Evolutionary conservation across 2,888 invertebrate species (phyloP), one percentile per base, ranked within the genome.

Genomic region (Netelia virgata): DNA sequence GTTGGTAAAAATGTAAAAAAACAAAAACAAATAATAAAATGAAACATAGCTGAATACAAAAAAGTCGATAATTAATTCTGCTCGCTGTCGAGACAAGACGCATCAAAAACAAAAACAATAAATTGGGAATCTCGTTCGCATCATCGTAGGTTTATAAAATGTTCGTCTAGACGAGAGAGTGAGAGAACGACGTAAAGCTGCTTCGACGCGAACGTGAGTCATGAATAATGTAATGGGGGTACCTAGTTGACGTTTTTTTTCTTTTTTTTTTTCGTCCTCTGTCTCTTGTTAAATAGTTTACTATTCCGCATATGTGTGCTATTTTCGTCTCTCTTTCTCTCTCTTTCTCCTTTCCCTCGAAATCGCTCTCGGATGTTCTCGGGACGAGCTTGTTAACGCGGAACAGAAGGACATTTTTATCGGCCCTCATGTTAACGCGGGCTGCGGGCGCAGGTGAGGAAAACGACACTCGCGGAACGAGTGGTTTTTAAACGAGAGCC

Each of bases 361-460:
- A 61, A 70, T 80, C 75, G 78, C 76, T 80, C 80, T 75, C 74
- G 36, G 59, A 70, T 73, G 28, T 72, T 74, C 82, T 82, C 81
- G 66, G 14, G 53, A 11, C 64, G 74, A 80, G 77, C 75, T 82
- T 79, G 73, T 81, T 82, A 61, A 80, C 69, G 77, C 11, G 57
- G 79, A 81, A 78, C 64, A 78, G 70, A 87, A 87, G 89, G 85
- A 90, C 88, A 91, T 89, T 90, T 90, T 92, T 91, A 92, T 92
- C 91, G 87, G 89, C 91, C 90, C 90, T 82, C 90, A 91, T 92
- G 88, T 80, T 84, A 74, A 74, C 57, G 55, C 72, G 85, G 87
- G 88, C 91, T 92, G 93, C 92, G 93, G 93, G 93, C 91, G 86
- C 93, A 93, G 93, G 92, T 93, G 93, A 91, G 89, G 88, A 89